phyloP scores from a whole-genome alignment of 1,140 invertebrate species.

The Ylistrum balloti region DNA sequence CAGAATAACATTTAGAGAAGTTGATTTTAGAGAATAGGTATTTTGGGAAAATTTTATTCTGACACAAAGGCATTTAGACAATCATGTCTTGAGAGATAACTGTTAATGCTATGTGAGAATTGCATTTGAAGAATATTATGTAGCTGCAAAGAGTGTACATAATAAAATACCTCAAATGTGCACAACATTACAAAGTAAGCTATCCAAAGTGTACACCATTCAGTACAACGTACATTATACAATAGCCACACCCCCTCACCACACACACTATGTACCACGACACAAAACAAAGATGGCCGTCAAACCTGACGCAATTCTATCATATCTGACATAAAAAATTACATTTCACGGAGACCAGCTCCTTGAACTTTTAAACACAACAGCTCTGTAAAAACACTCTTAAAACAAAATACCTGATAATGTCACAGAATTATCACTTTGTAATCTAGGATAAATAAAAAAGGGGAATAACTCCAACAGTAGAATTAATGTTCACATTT shows the following conservation, averaged over 20 bases:
- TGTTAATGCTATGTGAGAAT: no score
- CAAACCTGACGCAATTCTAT: no score
- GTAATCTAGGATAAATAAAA: not conserved
- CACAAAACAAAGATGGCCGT: slow-evolving; percentile 2
- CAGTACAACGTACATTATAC: not conserved
- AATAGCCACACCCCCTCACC: not conserved
- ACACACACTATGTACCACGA: not conserved
- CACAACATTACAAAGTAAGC: not conserved
- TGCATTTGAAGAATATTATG: not conserved
- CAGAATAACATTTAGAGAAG: no score
- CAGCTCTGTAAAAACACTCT: not conserved
- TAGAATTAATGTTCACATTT: not conserved
- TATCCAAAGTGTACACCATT: not conserved
- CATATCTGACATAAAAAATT: not conserved
- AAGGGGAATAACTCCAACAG: not conserved
- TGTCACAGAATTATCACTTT: not conserved
- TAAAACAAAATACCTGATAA: slow-evolving; percentile 18
- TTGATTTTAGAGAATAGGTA: no score
- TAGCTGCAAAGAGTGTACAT: not conserved
- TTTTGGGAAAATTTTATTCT: no score
- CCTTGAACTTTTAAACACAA: not conserved
- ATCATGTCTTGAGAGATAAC: no score
- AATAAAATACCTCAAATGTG: not conserved
- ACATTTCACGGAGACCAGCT: not conserved
- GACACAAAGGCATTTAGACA: no score